These are phyloP conservation scores for Zaprionus obscuricornis DNA, from an alignment of 2,888 invertebrate species.

Conservation along the genomic window DNA sequence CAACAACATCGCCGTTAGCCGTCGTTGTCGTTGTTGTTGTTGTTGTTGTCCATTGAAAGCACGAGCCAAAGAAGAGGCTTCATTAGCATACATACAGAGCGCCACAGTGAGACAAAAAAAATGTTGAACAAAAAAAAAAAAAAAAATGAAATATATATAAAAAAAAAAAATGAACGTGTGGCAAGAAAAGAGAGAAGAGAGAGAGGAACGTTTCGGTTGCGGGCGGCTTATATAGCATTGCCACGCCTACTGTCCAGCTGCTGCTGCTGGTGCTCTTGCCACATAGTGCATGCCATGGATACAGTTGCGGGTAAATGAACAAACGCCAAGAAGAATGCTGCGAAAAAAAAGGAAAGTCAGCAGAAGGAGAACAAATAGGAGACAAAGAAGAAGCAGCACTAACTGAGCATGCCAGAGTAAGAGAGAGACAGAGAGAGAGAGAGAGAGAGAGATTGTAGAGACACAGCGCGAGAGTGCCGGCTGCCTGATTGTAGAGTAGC, in stretches of 20 bases:
- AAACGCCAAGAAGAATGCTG: slow-evolving; percentile 71
- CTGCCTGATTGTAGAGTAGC: slow-evolving; percentile 20
- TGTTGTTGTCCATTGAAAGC: slow-evolving; percentile 16
- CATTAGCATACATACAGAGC: slow-evolving; percentile 61
- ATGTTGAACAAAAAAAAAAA: slow-evolving; percentile 1
- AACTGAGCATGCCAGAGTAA: slow-evolving; percentile 29
- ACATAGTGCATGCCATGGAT: slow-evolving; percentile 63
- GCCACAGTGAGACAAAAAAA: slow-evolving; percentile 3
- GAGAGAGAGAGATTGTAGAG: too few relatives aligned
- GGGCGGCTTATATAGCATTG: slow-evolving; percentile 43
- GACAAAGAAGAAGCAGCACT: slow-evolving; percentile 4
- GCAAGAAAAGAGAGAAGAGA: slow-evolving; percentile 26
- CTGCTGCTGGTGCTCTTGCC: not conserved
- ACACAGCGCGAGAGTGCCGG: too few relatives aligned
- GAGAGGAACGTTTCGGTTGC: slow-evolving; percentile 31
- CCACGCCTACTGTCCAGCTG: slow-evolving; percentile 17
- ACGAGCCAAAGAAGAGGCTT: slow-evolving; percentile 71
- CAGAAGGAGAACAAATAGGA: slow-evolving; percentile 13
- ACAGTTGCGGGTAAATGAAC: slow-evolving; percentile 76
- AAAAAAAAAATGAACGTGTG: too few relatives aligned
- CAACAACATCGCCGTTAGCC: too few relatives aligned
- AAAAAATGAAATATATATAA: not conserved
- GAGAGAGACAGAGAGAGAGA: slow-evolving; percentile 42
- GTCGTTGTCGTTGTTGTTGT: too few relatives aligned
- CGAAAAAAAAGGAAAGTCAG: slow-evolving; percentile 29